phyloP scores from a whole-genome alignment of 2,888 invertebrate species.

The Amitus sp. region DNA sequence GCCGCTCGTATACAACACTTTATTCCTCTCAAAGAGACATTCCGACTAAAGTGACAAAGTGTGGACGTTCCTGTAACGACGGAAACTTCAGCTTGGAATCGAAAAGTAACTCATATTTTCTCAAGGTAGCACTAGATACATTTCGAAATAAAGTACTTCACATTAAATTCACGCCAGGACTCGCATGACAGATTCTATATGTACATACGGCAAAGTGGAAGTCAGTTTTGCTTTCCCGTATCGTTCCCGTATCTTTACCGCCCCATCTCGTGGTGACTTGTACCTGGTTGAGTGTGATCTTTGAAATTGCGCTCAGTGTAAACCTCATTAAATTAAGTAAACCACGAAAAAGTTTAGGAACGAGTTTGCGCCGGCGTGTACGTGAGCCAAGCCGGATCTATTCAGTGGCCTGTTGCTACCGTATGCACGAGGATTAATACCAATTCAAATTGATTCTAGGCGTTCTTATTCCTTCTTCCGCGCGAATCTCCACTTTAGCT shows the following conservation, averaged over 20 bases:
- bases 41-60: neutral
- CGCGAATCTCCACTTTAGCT: constrained; percentile 5
- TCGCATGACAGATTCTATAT: constrained; percentile 26
- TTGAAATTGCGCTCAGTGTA: constrained; percentile 56
- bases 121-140: constrained; percentile 7
- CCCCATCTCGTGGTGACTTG: constrained; percentile 34
- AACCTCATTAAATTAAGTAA: constrained; percentile 59
- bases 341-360: constrained; percentile 42
- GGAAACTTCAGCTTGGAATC: constrained; percentile 27
- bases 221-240: constrained; percentile 17
- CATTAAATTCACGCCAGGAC: constrained; percentile 28
- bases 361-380: constrained; percentile 7
- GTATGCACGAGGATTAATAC: constrained; percentile 16
- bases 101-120: constrained; percentile 26
- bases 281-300: constrained; percentile 54
- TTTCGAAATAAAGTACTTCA: constrained; percentile 20
- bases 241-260: constrained; percentile 23
- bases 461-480: constrained; percentile 9
- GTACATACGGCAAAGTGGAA: constrained; percentile 20
- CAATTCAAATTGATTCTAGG: constrained; percentile 16
- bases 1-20: neutral
- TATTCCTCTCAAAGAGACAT: neutral
- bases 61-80: constrained; percentile 16
- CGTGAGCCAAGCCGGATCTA: constrained; percentile 14
- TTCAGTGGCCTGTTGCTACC: constrained; percentile 7